Conservation (phyloP, 2,888 invertebrate genomes). For the Acanthosepion esculentum region DNA sequence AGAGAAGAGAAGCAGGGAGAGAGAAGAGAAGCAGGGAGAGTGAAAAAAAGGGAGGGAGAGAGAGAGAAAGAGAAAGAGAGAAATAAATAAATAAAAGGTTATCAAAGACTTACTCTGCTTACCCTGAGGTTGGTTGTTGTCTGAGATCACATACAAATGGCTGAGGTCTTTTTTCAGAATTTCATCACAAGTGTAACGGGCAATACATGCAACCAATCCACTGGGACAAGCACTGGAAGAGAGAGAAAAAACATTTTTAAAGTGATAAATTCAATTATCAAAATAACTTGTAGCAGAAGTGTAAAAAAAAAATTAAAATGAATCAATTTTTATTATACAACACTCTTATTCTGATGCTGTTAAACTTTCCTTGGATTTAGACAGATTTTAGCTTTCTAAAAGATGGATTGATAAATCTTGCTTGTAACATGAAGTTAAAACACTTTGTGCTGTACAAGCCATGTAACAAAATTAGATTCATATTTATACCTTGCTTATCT, state of each 20-base stretch:
- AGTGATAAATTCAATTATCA: neutral
- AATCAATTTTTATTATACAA: neutral
- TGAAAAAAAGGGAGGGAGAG: too few species aligned
- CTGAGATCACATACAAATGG: conserved; percentile 53
- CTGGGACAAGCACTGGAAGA: conserved; percentile 67
- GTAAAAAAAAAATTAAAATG: neutral
- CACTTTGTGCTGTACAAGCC: too few species aligned
- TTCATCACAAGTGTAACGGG: conserved; percentile 59
- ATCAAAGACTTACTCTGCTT: neutral
- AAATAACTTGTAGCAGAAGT: neutral
- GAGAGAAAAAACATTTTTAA: neutral
- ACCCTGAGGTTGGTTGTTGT: conserved; percentile 45
- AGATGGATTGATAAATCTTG: too few species aligned
- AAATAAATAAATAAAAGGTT: neutral
- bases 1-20: too few species aligned
- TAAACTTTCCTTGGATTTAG: too few species aligned
- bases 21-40: too few species aligned
- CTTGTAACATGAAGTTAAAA: too few species aligned
- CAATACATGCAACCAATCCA: conserved; percentile 59
- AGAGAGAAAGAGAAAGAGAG: neutral
- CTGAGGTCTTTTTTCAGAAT: conserved; percentile 56
- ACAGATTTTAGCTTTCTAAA: too few species aligned
- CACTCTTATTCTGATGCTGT: too few species aligned
- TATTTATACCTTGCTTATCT: too few species aligned
- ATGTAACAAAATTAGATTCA: too few species aligned